phyloP scores from a whole-genome alignment of 2,113 vertebrate species.

The Emydocephalus ijimae region DNA sequence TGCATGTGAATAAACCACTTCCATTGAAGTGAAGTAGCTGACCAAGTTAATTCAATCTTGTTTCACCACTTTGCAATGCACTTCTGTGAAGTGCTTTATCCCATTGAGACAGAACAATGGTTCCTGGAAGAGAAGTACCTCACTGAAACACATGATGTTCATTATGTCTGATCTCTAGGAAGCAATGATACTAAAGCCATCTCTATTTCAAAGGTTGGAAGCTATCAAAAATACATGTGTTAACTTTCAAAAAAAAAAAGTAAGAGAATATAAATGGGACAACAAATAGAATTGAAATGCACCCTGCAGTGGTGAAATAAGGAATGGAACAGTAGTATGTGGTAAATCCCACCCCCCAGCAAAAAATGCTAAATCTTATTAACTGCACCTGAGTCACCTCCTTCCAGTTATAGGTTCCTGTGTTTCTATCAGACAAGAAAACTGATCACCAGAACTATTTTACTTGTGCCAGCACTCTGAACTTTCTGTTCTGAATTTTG shows the following conservation, averaged over 20 bases:
- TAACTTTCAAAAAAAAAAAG: not conserved
- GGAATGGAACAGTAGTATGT: constrained; percentile 16
- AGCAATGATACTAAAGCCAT: not conserved
- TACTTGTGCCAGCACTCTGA: constrained; percentile 19
- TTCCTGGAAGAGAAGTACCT: not conserved
- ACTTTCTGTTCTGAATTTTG: constrained; percentile 20
- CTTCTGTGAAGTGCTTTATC: not conserved
- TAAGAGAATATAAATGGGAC: not conserved
- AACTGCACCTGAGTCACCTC: constrained; percentile 31
- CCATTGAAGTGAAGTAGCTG: not conserved
- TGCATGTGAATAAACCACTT: not conserved
- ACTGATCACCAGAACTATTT: constrained; percentile 34
- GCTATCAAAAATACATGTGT: not conserved
- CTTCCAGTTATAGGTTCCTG: constrained; percentile 46
- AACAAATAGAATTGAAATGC: constrained; percentile 47
- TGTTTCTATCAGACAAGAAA: constrained; percentile 38
- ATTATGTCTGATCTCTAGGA: not conserved
- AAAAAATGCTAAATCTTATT: constrained; percentile 31
- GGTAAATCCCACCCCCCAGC: constrained; percentile 11
- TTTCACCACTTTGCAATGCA: not conserved
- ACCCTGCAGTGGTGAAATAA: constrained; percentile 21
- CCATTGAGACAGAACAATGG: not conserved
- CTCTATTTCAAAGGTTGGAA: not conserved
- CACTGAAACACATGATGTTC: not conserved
- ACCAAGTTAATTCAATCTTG: not conserved